Evolutionary conservation across 1,140 invertebrate genomes (phyloP).

Genomic region (Zaprionus kolodkinae): DNA sequence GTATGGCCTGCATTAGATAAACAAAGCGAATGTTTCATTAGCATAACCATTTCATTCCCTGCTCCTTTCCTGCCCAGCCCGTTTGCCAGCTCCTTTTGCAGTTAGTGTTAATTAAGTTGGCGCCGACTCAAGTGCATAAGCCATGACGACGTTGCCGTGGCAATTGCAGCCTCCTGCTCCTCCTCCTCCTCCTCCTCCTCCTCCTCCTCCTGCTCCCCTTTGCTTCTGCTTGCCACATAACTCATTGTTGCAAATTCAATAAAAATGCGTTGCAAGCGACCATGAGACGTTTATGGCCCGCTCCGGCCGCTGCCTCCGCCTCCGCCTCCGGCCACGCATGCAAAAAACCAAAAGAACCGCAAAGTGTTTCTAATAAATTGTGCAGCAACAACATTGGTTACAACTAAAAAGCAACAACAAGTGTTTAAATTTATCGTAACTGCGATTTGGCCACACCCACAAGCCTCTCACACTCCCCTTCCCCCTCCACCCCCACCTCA

Average conservation of each 20-base stretch:
- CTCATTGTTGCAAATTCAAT: constrained; percentile 66
- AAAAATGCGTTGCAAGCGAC: constrained; percentile 54
- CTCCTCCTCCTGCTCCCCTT: neutral
- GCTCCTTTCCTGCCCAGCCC: neutral
- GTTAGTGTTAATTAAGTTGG: constrained; percentile 80
- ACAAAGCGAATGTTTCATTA: constrained; percentile 73
- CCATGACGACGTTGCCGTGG: constrained; percentile 21
- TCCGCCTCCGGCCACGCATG: constrained; percentile 42
- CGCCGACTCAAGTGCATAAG: constrained; percentile 64
- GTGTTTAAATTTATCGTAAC: constrained; percentile 79
- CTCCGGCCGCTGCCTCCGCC: constrained; percentile 1
- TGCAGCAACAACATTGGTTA: constrained; percentile 58
- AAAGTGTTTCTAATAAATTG: constrained; percentile 81
- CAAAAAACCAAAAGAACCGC: constrained; percentile 71
- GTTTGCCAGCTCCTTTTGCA: neutral
- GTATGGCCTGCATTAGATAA: constrained; percentile 63
- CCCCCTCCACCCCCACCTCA: neutral
- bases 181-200: neutral
- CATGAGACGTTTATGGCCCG: constrained; percentile 36
- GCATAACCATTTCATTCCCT: constrained; percentile 41
- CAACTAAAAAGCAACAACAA: constrained; percentile 63
- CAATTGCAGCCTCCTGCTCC: constrained; percentile 23
- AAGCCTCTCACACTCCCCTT: too few relatives aligned
- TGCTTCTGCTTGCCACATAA: constrained; percentile 18
- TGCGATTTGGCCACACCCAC: constrained; percentile 53